phyloP scores from a whole-genome alignment of 1,140 invertebrate species.

The Orchesella cincta region DNA sequence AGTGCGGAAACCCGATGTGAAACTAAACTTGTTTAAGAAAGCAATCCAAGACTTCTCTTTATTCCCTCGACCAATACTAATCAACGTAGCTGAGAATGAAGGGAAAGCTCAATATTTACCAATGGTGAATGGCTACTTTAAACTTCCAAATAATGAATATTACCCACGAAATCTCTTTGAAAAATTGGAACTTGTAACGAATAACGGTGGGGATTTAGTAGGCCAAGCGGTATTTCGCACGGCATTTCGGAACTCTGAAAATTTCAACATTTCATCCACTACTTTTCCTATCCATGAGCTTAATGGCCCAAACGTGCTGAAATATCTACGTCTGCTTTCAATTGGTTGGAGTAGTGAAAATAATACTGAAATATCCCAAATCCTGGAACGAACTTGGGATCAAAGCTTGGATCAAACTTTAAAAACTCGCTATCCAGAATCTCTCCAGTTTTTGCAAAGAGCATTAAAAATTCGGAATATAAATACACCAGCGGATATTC shows the following conservation, averaged over 20 bases:
- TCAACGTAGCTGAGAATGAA: conserved; percentile 33
- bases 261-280: conserved; percentile 28
- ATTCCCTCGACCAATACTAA: conserved; percentile 25
- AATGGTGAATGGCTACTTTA: conserved; percentile 25
- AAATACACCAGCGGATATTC: background rate
- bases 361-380: conserved; percentile 7
- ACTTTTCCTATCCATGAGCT: no score
- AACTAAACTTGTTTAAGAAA: background rate
- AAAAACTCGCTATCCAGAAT: conserved; percentile 7
- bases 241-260: conserved; percentile 24
- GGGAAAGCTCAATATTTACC: background rate
- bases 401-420: background rate
- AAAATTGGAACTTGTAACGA: conserved; percentile 17
- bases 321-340: no score
- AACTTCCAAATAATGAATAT: conserved; percentile 37
- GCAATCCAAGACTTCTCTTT: conserved; percentile 26
- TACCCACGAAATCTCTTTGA: conserved; percentile 36
- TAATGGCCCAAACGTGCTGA: no score
- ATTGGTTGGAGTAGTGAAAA: background rate
- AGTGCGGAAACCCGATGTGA: background rate
- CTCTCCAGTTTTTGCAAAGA: conserved; percentile 30
- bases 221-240: conserved; percentile 25
- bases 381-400: background rate
- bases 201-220: background rate
- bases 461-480: conserved; percentile 30